Base-by-base conservation (phyloP, 2,888 invertebrate species). In the Argyra leucocephala region DNA sequence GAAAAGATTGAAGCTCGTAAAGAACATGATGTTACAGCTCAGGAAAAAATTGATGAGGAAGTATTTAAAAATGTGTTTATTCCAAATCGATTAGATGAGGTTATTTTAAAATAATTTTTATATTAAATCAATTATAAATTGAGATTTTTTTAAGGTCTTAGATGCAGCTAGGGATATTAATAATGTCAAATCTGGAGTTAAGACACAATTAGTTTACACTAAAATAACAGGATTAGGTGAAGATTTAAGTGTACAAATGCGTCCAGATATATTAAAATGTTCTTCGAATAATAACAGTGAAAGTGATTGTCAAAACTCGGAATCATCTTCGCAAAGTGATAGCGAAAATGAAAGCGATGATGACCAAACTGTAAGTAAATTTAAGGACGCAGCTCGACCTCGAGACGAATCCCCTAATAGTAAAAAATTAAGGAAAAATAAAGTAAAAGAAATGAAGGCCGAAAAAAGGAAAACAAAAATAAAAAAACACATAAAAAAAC, bases 1-100 rank as follows among this genome's bases (percentile, higher is more conserved):
- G 87, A 88, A 66, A 83, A 84, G 67, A 87, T 87, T 22, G 83
- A 85, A 3, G 81, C 84, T 63, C 83, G 86, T 59, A 82, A 84
- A 70, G 81, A 83, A 68, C 84, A 87, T 64, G 86, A 88, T 65
- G 81, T 88, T 72, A 86, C 89, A 62, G 87, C 87, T 18, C 85
- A 88, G 72, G 89, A 93, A 72, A 86, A 88, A 75, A 83, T 94
- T 62, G 92, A 94, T 72, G 93, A 95, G 73, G 92, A 93, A 80
- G 93, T 95, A 3, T 99, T 98, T 79, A 93, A 95, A 76, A 88
- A 90, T 76, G 86, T 91, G 4, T 98, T 87, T 77, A 99, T 99
- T 77, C 98, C 98, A 1, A 90, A 95, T 76, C 87, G 90, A 70
- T 83, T 99, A 66, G 90, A 89, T 70, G 92, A 98, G 83, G 96